Conservation (phyloP, 2,113 vertebrate genomes). For the Ceuthmochares aereus region DNA sequence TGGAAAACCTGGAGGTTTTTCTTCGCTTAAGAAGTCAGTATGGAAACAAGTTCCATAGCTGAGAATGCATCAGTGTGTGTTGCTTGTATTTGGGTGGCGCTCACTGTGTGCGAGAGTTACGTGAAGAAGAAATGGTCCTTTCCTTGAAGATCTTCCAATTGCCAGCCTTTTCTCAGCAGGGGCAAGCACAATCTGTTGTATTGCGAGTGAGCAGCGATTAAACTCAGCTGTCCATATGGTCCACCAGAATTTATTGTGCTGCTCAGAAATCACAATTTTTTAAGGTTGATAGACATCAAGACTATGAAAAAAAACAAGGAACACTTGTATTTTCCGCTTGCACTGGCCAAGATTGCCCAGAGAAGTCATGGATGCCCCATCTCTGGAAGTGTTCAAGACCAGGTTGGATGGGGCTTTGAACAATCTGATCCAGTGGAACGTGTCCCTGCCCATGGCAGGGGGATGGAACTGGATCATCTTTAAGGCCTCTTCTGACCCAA, state of each 20-base stretch:
- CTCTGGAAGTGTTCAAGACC: too few relatives aligned
- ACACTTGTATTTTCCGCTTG: too few relatives aligned
- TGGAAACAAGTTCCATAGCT: not conserved
- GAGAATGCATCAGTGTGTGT: not conserved
- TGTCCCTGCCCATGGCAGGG: too few relatives aligned
- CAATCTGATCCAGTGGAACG: too few relatives aligned
- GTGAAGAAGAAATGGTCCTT: conserved; percentile 4
- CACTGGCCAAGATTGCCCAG: too few relatives aligned
- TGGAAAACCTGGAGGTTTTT: not conserved
- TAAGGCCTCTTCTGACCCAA: too few relatives aligned
- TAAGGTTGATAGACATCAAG: conserved; percentile 5
- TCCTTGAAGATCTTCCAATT: conserved; percentile 45
- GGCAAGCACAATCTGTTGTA: conserved; percentile 51
- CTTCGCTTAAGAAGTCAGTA: not conserved
- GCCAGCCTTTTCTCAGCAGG: conserved; percentile 57
- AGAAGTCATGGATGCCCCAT: too few relatives aligned
- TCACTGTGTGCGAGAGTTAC: accelerated
- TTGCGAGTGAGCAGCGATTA: not conserved
- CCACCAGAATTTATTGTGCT: conserved; percentile 35
- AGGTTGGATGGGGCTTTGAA: too few relatives aligned
- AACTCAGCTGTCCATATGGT: conserved; percentile 62
- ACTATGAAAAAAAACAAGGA: not conserved
- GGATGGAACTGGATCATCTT: too few relatives aligned
- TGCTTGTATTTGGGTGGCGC: not conserved
- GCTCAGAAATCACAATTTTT: conserved; percentile 46